Evolutionary conservation across 92 coral and sea anemone genomes (phyloP).

Genomic region (Plumapathes pennacea): DNA sequence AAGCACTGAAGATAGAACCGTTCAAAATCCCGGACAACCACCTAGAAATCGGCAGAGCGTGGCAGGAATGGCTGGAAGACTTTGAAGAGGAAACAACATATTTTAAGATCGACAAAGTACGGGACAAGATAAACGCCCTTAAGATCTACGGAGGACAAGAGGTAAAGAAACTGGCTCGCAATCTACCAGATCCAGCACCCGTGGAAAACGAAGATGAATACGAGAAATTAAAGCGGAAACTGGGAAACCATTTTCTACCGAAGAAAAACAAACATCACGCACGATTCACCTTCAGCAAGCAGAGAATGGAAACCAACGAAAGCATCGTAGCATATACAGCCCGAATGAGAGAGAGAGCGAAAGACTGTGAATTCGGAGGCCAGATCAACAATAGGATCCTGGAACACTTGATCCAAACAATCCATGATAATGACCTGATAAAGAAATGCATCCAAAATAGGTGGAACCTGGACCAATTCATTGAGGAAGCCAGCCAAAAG

Average conservation of each 20-base stretch:
- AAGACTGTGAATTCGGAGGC: conserved; percentile 55
- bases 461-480: conserved; percentile 50
- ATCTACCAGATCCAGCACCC: conserved; percentile 50
- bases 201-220: conserved; percentile 52
- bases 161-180: conserved; percentile 57
- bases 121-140: conserved; percentile 51
- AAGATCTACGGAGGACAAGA: conserved; percentile 61
- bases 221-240: conserved; percentile 44
- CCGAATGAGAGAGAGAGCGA: conserved; percentile 40
- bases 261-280: conserved; percentile 75
- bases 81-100: conserved; percentile 56
- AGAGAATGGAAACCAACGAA: conserved; percentile 18
- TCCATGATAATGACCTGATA: conserved; percentile 52
- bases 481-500: conserved; percentile 43
- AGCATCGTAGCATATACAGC: conserved; percentile 54
- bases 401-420: conserved; percentile 66
- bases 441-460: conserved; percentile 49
- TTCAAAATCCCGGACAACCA: conserved; percentile 58
- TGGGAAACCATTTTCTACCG: conserved; percentile 36
- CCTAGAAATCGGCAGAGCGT: conserved; percentile 56
- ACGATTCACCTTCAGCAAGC: conserved; percentile 62
- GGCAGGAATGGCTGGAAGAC: conserved; percentile 74
- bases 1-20: conserved; percentile 26
- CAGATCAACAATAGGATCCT: conserved; percentile 47
- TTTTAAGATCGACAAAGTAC: conserved; percentile 46